Conservation (phyloP, 2,888 invertebrate species). For the Thelaira solivaga region DNA sequence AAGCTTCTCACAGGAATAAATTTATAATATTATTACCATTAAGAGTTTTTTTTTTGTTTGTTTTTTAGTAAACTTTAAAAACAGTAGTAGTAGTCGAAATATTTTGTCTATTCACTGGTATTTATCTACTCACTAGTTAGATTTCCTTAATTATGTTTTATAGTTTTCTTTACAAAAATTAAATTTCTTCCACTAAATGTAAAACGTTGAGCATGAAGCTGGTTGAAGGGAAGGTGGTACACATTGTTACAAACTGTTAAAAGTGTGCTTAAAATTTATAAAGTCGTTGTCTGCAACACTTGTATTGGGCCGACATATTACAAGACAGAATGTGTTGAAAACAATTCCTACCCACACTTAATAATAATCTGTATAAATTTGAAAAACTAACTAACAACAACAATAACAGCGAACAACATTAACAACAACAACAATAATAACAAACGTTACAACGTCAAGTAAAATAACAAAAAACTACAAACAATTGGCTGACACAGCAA, state of each 20-base stretch:
- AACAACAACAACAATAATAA: conserved; percentile 30
- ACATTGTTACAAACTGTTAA: conserved; percentile 35
- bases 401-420: conserved; percentile 9
- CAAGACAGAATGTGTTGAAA: conserved; percentile 62
- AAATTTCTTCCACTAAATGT: not conserved
- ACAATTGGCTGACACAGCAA: no score
- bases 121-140: no score
- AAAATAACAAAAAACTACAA: no score
- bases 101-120: no score
- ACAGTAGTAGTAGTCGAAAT: no score
- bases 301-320: conserved; percentile 60
- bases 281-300: conserved; percentile 61
- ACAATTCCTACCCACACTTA: conserved; percentile 63
- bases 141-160: no score
- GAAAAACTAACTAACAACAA: conserved; percentile 54
- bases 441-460: conserved; percentile 45
- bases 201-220: no score
- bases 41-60: no score
- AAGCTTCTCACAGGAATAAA: no score
- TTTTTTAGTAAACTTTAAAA: no score
- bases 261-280: conserved; percentile 56
- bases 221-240: not conserved
- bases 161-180: not conserved
- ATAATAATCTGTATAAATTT: conserved; percentile 58
- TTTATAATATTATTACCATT: no score